phyloP scores from a whole-genome alignment of 2,797 vertebrate species.

The Nasua narica region DNA sequence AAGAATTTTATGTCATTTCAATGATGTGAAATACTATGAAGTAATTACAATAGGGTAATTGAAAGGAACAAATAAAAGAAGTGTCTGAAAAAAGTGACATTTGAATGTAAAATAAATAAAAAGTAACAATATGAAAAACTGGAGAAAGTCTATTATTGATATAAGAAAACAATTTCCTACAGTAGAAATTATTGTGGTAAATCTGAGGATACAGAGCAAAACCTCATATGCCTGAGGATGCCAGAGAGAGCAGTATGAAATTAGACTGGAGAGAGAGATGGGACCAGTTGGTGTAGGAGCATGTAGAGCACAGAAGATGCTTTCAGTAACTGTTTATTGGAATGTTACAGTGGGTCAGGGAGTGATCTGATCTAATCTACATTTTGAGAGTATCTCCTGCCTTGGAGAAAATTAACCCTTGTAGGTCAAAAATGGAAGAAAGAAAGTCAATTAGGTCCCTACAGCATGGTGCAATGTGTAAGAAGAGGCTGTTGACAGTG shows the following conservation, averaged over 20 bases:
- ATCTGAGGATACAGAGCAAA: background rate
- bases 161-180: background rate
- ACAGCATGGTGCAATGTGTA: background rate
- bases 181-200: background rate
- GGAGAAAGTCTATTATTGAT: background rate
- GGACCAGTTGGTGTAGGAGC: rapidly evolving
- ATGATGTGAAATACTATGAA: background rate
- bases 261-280: background rate
- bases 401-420: background rate
- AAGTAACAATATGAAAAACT: background rate
- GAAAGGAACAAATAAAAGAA: background rate
- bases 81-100: background rate
- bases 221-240: rapidly evolving
- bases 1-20: background rate
- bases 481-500: background rate
- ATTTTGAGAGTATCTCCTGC: background rate
- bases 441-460: background rate
- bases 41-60: background rate
- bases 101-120: background rate
- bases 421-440: background rate
- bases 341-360: background rate
- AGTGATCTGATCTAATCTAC: background rate
- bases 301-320: background rate
- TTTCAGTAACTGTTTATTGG: background rate
- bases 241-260: background rate